phyloP scores from a whole-genome alignment of 2,797 vertebrate genomes.

The Adelosebastes latens region DNA sequence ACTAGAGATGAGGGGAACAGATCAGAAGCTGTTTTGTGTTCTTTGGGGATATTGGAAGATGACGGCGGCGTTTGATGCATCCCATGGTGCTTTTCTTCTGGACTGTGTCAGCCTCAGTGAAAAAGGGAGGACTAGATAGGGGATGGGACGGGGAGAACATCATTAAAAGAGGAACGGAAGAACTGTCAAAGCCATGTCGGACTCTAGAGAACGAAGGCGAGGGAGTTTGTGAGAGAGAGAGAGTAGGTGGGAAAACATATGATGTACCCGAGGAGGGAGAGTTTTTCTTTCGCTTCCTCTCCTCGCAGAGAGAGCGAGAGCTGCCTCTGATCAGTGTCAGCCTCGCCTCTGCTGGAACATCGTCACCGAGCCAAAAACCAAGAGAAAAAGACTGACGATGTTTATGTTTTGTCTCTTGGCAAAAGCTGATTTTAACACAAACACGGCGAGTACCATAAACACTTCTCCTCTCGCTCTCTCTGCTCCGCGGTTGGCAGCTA shows the following conservation, averaged over 20 bases:
- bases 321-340: constrained; percentile 68
- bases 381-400: constrained; percentile 67
- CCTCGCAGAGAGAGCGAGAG: constrained; percentile 34
- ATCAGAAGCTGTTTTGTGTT: constrained; percentile 55
- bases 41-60: constrained; percentile 41
- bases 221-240: constrained; percentile 3
- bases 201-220: constrained; percentile 30
- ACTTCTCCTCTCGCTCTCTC: constrained; percentile 51
- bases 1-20: constrained; percentile 3
- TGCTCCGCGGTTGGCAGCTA: constrained; percentile 67
- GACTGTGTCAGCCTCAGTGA: constrained; percentile 58
- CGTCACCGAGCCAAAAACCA: constrained; percentile 56
- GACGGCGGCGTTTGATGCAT: constrained; percentile 61
- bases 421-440: constrained; percentile 75
- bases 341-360: constrained; percentile 57
- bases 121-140: constrained; percentile 13
- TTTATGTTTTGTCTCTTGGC: constrained; percentile 81
- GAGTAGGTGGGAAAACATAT: constrained; percentile 4
- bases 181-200: constrained; percentile 59
- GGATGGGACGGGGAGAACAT: constrained; percentile 28
- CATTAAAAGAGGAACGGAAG: constrained; percentile 67
- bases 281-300: constrained; percentile 31
- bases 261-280: background rate
- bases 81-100: constrained; percentile 74
- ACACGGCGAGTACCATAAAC: constrained; percentile 76